Evolutionary conservation across 2,113 vertebrate genomes (phyloP).

Genomic region (Protomyctophum bolini): DNA sequence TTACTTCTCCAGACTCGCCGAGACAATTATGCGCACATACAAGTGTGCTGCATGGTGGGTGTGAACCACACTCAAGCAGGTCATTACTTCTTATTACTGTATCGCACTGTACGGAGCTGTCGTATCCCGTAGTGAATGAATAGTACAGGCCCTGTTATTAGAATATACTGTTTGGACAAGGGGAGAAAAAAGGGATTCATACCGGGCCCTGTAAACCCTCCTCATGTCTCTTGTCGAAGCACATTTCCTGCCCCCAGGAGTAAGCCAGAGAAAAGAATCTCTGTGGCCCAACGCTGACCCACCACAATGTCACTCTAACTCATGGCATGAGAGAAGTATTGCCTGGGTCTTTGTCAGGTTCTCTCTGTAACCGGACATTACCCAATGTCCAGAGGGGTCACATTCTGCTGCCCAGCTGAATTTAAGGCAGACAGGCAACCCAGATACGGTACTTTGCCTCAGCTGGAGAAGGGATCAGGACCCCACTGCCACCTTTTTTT

Average conservation of each 20-base stretch:
- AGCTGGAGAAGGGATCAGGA: slow-evolving; percentile 29
- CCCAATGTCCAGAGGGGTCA: slow-evolving; percentile 72
- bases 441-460: slow-evolving; percentile 34
- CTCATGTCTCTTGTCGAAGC: slow-evolving; percentile 50
- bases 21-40: slow-evolving; percentile 65
- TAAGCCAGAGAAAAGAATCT: slow-evolving; percentile 46
- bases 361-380: slow-evolving; percentile 72
- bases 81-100: slow-evolving; percentile 67
- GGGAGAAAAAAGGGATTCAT: slow-evolving; percentile 22
- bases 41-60: slow-evolving; percentile 54
- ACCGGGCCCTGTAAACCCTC: slow-evolving; percentile 36
- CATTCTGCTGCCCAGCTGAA: slow-evolving; percentile 71
- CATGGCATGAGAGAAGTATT: slow-evolving; percentile 63
- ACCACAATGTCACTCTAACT: slow-evolving; percentile 71
- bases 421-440: slow-evolving; percentile 60
- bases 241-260: slow-evolving; percentile 26
- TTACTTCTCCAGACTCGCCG: slow-evolving; percentile 60
- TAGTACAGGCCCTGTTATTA: slow-evolving; percentile 44
- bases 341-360: slow-evolving; percentile 71
- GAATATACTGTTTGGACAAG: slow-evolving; percentile 56
- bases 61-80: slow-evolving; percentile 59
- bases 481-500: slow-evolving; percentile 60
- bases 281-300: slow-evolving; percentile 70
- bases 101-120: slow-evolving; percentile 34
- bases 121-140: slow-evolving; percentile 38